Evolutionary conservation across 2,888 invertebrate genomes (phyloP).

Genomic region (Torymus aiolomorphi): DNA sequence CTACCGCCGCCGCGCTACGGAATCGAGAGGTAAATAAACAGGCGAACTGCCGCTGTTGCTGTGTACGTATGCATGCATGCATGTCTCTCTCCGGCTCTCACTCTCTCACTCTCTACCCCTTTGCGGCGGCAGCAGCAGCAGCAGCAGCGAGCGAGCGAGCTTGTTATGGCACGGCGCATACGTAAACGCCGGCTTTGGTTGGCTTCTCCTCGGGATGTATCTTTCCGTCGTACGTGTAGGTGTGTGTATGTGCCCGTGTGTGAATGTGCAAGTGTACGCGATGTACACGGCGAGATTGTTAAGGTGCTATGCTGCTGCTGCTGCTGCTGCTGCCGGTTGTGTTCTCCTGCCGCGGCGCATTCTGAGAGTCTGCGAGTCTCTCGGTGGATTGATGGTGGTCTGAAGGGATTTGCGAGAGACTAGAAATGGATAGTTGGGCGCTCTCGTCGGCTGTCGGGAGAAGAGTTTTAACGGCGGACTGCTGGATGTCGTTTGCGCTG

Average conservation of each 20-base stretch:
- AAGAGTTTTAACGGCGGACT: too few relatives aligned
- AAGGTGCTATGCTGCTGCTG: not conserved
- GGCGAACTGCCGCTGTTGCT: not conserved
- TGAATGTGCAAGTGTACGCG: not conserved
- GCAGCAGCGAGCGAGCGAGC: conserved; percentile 7
- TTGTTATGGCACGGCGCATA: conserved; percentile 46
- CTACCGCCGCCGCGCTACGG: not conserved
- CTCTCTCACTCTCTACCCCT: not conserved
- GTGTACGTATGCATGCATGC: conserved; percentile 17
- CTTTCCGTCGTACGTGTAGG: conserved; percentile 22
- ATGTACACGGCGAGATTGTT: conserved; percentile 30
- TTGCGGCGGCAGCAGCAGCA: conserved; percentile 5
- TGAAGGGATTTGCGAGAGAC: too few relatives aligned
- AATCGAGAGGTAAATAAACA: conserved; percentile 52
- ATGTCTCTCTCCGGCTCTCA: not conserved
- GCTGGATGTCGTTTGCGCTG: too few relatives aligned
- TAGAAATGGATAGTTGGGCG: too few relatives aligned
- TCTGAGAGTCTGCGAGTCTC: not conserved
- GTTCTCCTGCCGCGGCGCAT: not conserved
- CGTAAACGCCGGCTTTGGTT: conserved; percentile 22
- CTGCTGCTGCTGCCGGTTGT: conserved; percentile 2
- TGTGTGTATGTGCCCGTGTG: not conserved
- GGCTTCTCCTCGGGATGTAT: conserved; percentile 39
- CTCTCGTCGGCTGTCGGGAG: too few relatives aligned
- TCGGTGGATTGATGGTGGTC: not conserved